Evolutionary conservation across 2,113 vertebrate species (phyloP).

Genomic region (Damaliscus lunatus): DNA sequence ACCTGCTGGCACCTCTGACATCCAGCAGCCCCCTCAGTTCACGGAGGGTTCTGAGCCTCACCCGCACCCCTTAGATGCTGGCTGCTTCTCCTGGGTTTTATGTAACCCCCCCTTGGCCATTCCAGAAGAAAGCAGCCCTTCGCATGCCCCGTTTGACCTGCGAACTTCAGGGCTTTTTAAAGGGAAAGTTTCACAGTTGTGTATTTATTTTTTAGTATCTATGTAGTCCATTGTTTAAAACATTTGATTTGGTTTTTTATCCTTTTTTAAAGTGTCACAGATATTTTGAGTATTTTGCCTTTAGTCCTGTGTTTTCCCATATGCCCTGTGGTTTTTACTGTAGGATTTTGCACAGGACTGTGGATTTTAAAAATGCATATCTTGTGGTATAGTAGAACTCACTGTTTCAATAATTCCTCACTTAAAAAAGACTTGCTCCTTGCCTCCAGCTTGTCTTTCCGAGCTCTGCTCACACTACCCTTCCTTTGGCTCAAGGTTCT

Average conservation of each 20-base stretch:
- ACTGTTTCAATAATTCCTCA: neutral
- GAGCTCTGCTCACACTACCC: fast-evolving
- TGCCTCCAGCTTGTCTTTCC: neutral
- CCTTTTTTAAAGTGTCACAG: neutral
- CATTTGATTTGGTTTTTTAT: neutral
- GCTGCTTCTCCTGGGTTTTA: neutral
- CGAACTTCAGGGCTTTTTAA: neutral
- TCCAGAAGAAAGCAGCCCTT: neutral
- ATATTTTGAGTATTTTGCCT: neutral
- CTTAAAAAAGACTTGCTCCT: neutral
- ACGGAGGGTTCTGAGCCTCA: too few relatives aligned
- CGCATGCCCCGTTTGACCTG: fast-evolving
- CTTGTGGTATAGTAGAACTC: neutral
- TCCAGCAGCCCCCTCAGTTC: neutral
- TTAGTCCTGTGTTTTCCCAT: neutral
- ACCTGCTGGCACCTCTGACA: neutral
- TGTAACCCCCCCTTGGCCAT: too few relatives aligned
- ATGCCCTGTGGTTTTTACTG: neutral
- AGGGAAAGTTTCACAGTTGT: neutral
- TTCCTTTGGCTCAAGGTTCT: neutral
- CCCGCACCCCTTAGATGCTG: neutral
- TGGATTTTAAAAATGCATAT: neutral
- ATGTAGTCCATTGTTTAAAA: neutral
- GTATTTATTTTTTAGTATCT: neutral
- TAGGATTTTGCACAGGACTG: neutral